Percentiles rank a stretch among this genome's conserved stretches.
These are phyloP conservation scores for Hirtodrosophila trivittata DNA, from an alignment of 2,888 invertebrate species.

Conservation along the genomic window DNA sequence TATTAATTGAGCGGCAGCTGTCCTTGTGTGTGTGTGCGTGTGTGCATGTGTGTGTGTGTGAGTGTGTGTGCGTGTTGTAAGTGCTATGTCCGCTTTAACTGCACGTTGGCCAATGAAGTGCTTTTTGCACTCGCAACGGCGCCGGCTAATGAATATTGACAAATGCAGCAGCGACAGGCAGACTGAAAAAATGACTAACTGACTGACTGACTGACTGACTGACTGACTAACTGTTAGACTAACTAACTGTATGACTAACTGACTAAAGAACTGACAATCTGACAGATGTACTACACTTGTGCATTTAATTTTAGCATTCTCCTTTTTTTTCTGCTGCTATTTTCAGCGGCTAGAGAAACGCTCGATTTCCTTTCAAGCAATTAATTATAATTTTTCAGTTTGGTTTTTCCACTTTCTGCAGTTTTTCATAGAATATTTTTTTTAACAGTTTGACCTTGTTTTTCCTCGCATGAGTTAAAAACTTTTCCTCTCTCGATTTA, in stretches of 20 bases:
- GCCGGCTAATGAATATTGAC: constrained; percentile 22
- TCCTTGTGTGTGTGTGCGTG: not conserved
- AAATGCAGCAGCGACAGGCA: not conserved
- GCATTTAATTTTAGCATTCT: not conserved
- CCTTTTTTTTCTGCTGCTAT: no score
- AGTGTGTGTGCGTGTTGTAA: constrained; percentile 1
- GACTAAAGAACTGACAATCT: not conserved
- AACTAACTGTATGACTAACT: not conserved
- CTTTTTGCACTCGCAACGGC: constrained; percentile 4
- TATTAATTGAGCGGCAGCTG: constrained; percentile 59
- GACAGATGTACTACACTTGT: no score
- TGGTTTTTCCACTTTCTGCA: constrained; percentile 2
- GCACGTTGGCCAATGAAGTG: constrained; percentile 1
- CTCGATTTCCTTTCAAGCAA: constrained; percentile 26
- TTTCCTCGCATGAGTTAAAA: not conserved
- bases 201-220: constrained; percentile 5
- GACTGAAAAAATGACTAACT: not conserved
- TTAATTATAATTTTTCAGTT: constrained; percentile 41
- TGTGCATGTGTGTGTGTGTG: constrained; percentile 2
- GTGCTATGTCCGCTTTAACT: not conserved
- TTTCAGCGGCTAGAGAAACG: no score
- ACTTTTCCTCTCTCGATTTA: no score
- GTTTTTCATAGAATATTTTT: not conserved
- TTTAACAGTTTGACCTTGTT: constrained; percentile 11
- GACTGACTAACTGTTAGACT: not conserved